Conservation (phyloP, 2,888 invertebrate genomes). For the Desoria tigrina region DNA sequence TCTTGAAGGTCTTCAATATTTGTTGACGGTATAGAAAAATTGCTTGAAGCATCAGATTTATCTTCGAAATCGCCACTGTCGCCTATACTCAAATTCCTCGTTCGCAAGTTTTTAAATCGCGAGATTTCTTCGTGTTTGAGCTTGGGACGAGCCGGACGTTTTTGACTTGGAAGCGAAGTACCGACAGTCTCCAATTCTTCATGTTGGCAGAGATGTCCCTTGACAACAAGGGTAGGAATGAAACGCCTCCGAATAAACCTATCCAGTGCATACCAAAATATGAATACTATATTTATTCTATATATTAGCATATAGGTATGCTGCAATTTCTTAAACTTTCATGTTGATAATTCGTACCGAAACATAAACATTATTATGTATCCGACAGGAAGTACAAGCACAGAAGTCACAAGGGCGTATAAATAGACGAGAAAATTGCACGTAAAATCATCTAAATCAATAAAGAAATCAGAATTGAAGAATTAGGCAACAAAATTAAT, state of each 20-base stretch:
- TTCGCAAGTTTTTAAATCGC: too few species aligned
- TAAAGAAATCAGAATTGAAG: not conserved
- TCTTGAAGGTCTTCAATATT: constrained; percentile 35
- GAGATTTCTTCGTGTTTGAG: too few species aligned
- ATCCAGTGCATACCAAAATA: too few species aligned
- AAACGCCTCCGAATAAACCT: too few species aligned
- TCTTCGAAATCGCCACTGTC: not conserved
- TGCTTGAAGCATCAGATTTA: constrained; percentile 1
- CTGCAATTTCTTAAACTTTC: too few species aligned
- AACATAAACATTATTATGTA: not conserved
- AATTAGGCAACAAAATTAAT: not conserved
- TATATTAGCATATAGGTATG: too few species aligned
- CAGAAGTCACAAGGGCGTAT: not conserved
- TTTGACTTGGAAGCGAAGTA: too few species aligned
- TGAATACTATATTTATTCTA: too few species aligned
- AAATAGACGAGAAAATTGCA: not conserved
- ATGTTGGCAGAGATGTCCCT: too few species aligned
- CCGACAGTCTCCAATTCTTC: too few species aligned
- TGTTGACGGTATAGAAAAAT: constrained; percentile 43
- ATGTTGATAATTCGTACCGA: not conserved
- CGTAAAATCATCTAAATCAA: not conserved
- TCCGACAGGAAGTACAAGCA: not conserved
- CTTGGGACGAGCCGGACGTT: too few species aligned
- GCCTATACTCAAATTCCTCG: not conserved
- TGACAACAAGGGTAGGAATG: too few species aligned